phyloP scores from a whole-genome alignment of 2,113 vertebrate genomes.

The Noturus placidus region DNA sequence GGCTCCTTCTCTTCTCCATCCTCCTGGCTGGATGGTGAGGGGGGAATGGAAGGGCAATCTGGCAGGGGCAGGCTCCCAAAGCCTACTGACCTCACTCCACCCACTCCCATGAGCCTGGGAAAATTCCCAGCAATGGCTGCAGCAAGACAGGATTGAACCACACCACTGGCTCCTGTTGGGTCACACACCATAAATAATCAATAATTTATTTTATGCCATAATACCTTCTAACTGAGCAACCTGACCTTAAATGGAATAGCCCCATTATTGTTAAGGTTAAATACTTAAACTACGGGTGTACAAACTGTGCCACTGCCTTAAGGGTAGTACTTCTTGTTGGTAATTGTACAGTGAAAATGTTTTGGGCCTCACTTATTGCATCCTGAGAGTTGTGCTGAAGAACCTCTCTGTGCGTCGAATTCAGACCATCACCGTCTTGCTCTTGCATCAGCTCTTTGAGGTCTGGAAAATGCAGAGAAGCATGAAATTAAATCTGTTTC shows the following conservation, averaged over 20 bases:
- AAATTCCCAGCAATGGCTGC: conserved; percentile 68
- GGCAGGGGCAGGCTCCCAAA: conserved; percentile 60
- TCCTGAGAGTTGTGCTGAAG: conserved; percentile 79
- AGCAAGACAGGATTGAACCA: conserved; percentile 67
- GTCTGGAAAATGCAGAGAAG: conserved; percentile 64
- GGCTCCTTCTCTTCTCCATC: conserved; percentile 75
- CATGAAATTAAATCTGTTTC: neutral
- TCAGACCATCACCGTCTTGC: conserved; percentile 80
- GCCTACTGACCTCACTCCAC: conserved; percentile 58
- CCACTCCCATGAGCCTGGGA: conserved; percentile 64
- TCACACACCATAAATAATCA: neutral
- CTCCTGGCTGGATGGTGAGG: conserved; percentile 77
- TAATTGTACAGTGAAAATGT: neutral
- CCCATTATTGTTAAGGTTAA: neutral
- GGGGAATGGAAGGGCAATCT: conserved; percentile 72
- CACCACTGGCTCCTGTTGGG: conserved; percentile 62
- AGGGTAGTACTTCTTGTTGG: neutral
- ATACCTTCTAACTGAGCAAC: neutral
- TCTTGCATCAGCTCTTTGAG: conserved; percentile 81
- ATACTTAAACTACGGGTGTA: neutral
- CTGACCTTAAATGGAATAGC: neutral
- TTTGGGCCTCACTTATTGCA: conserved; percentile 71
- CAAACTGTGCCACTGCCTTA: no score
- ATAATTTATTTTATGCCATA: neutral
- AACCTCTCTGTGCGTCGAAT: conserved; percentile 79